Evolutionary conservation across 2,888 invertebrate genomes (phyloP).

Genomic region (Pammene aurita): DNA sequence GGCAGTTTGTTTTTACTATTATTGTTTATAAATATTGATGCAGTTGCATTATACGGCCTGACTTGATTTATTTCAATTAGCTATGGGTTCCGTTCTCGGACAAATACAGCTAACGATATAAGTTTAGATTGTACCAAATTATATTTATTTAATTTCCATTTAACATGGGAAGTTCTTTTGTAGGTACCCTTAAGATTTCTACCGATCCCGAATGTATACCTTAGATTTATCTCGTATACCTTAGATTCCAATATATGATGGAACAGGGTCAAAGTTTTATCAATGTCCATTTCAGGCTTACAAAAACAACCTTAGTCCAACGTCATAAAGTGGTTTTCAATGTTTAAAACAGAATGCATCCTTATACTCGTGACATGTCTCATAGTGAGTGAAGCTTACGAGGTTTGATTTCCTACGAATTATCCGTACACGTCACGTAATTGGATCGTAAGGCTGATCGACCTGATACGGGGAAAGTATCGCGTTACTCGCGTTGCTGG

Average conservation of each 20-base stretch:
- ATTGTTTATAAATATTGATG: constrained; percentile 23
- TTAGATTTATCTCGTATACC: no score
- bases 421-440: constrained; percentile 28
- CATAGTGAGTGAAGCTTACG: constrained; percentile 15
- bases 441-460: constrained; percentile 39
- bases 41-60: background rate
- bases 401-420: constrained; percentile 34
- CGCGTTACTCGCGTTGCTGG: constrained; percentile 40
- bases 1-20: constrained; percentile 26
- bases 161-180: no score
- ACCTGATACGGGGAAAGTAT: constrained; percentile 41
- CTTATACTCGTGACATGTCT: constrained; percentile 7
- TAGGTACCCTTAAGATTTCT: no score
- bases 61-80: background rate
- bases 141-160: no score
- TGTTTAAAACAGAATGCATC: background rate
- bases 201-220: background rate
- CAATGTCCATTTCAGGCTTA: background rate
- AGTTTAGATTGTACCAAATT: no score
- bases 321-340: background rate
- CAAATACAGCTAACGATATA: no score
- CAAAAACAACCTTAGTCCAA: background rate
- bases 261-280: background rate
- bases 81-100: background rate
- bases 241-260: constrained; percentile 10